A percentile compares a stretch with the other conserved stretches of the same genome.
Conservation (phyloP, 2,113 vertebrate genomes). For the Neodontobutis hainanensis region DNA sequence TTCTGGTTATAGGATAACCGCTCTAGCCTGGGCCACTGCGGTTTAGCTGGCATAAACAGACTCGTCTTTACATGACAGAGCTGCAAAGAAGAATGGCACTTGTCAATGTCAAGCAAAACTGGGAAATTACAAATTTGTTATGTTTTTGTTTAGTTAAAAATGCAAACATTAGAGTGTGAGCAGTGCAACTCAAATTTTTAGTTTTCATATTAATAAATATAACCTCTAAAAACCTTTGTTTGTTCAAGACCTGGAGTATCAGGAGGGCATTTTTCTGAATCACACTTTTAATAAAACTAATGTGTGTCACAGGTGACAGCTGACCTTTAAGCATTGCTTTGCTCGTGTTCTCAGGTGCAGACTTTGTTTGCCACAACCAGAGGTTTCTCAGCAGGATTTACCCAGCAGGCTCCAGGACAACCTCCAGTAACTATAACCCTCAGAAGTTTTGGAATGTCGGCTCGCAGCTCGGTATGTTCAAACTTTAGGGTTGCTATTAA, state of each 20-base stretch:
- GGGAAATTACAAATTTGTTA: too few species aligned
- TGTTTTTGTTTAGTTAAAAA: too few species aligned
- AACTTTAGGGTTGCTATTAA: not conserved
- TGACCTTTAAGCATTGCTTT: conserved; percentile 18
- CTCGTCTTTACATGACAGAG: too few species aligned
- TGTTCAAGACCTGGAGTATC: not conserved
- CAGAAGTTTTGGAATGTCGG: conserved; percentile 92
- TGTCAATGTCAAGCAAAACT: too few species aligned
- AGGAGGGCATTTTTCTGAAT: conserved; percentile 16
- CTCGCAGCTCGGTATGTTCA: conserved; percentile 82
- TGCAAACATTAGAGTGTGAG: too few species aligned
- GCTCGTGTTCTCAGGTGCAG: conserved; percentile 45
- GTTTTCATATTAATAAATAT: too few species aligned
- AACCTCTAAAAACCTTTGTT: too few species aligned
- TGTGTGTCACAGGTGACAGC: conserved; percentile 4
- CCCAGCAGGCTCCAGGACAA: conserved; percentile 78
- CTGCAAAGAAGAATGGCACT: too few species aligned
- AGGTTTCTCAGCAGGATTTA: conserved; percentile 88
- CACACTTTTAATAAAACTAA: not conserved
- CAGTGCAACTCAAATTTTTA: too few species aligned
- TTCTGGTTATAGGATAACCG: too few species aligned
- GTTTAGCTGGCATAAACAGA: too few species aligned
- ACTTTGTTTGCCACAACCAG: conserved; percentile 83
- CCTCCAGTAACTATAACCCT: conserved; percentile 87
- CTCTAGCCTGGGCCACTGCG: too few species aligned